Conservation (phyloP, 2,888 invertebrate genomes). For the Eueremaeus valkanovi region DNA sequence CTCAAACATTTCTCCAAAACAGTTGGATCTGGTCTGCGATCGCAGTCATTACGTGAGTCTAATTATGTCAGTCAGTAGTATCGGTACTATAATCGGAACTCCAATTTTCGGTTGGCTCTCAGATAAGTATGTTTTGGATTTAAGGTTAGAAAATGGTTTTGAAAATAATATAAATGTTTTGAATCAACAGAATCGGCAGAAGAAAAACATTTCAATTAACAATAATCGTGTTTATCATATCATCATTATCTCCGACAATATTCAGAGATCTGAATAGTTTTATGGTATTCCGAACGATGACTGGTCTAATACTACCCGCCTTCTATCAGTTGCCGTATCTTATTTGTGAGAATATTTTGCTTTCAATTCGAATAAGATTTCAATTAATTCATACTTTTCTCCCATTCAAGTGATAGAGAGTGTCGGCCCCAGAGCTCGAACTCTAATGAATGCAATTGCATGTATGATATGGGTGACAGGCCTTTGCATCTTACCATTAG, state of each 20-base stretch:
- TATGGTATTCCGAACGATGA: slow-evolving; percentile 42
- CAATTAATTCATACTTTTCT: not conserved
- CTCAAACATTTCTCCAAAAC: too few relatives aligned
- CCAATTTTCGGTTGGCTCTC: slow-evolving; percentile 45
- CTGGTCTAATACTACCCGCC: slow-evolving; percentile 43
- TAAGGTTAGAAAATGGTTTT: not conserved
- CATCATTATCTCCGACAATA: slow-evolving; percentile 40
- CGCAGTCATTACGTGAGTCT: slow-evolving; percentile 43
- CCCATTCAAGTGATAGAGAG: slow-evolving; percentile 42
- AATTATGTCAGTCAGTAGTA: slow-evolving; percentile 42
- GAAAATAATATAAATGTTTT: not conserved
- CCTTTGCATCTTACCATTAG: slow-evolving; percentile 49
- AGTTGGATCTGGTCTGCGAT: slow-evolving; percentile 45
- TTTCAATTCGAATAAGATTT: not conserved
- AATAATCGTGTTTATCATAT: slow-evolving; percentile 38
- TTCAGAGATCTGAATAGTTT: slow-evolving; percentile 43
- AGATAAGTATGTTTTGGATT: slow-evolving; percentile 42
- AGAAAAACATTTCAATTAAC: slow-evolving; percentile 42
- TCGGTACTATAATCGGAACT: slow-evolving; percentile 44
- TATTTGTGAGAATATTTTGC: slow-evolving; percentile 44
- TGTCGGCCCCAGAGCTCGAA: slow-evolving; percentile 51
- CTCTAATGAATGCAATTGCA: slow-evolving; percentile 51
- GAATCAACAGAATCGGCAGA: slow-evolving; percentile 42
- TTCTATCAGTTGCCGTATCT: slow-evolving; percentile 45
- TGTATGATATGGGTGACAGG: slow-evolving; percentile 48